These are phyloP conservation scores for Rhingia rostrata DNA, from an alignment of 2,888 invertebrate species.

Conservation along the genomic window DNA sequence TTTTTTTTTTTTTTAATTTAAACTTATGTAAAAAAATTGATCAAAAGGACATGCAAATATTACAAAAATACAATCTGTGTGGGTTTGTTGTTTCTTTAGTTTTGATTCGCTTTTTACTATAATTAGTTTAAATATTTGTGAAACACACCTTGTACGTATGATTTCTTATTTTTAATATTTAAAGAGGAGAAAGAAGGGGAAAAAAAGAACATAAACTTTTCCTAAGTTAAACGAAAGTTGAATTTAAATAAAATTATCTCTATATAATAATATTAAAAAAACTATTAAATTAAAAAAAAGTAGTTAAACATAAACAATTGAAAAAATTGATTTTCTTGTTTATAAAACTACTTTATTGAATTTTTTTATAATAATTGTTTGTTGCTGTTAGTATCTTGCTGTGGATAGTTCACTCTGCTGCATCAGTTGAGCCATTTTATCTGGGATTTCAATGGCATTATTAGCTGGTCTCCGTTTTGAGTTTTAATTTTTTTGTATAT, in stretches of 20 bases:
- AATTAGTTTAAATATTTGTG: conserved; percentile 50
- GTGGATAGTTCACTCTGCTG: conserved; percentile 21
- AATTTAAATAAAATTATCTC: conserved; percentile 58
- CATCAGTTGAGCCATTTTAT: conserved; percentile 25
- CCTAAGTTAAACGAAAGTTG: conserved; percentile 48
- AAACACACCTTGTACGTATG: conserved; percentile 57
- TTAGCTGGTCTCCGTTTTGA: conserved; percentile 41
- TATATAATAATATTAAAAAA: conserved; percentile 49
- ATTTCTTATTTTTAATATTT: conserved; percentile 26
- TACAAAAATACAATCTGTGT: conserved; percentile 71
- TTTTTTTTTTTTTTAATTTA: conserved; percentile 61
- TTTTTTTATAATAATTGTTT: conserved; percentile 35
- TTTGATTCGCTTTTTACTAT: conserved; percentile 5
- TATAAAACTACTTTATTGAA: conserved; percentile 43
- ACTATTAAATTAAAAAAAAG: conserved; percentile 32
- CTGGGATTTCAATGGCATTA: conserved; percentile 15
- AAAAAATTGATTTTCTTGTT: conserved; percentile 36
- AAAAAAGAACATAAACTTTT: conserved; percentile 42
- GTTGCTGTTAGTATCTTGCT: conserved; percentile 1
- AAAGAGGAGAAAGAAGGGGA: background rate
- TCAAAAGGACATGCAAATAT: conserved; percentile 69
- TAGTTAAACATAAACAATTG: conserved; percentile 34
- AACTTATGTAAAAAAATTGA: conserved; percentile 53
- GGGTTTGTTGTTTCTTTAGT: conserved; percentile 20
- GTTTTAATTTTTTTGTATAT: conserved; percentile 2